Conservation (phyloP, 2,113 vertebrate genomes). For the Chaetops frenatus region DNA sequence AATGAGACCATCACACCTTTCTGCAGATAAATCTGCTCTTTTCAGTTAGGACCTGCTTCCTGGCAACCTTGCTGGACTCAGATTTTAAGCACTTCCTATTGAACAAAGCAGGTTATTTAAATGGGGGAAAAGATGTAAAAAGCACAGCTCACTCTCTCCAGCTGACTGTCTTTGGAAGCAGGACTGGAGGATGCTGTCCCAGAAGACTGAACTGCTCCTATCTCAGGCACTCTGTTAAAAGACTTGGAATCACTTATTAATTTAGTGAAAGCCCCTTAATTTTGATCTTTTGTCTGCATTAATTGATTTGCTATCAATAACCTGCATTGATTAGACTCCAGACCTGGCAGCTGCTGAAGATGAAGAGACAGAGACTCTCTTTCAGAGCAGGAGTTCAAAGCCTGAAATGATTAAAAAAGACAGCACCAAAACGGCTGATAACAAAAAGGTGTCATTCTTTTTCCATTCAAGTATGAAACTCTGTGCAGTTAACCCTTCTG, state of each 20-base stretch:
- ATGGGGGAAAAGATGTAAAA: background rate
- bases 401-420: conserved; percentile 50
- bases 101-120: conserved; percentile 41
- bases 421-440: conserved; percentile 49
- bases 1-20: background rate
- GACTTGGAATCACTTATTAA: conserved; percentile 67
- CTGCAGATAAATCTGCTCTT: conserved; percentile 1
- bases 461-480: background rate
- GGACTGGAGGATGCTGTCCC: conserved; percentile 38
- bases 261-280: conserved; percentile 66
- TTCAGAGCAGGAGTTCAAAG: conserved; percentile 60
- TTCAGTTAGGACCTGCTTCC: background rate
- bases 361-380: conserved; percentile 43
- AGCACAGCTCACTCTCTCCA: background rate
- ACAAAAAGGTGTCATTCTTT: conserved; percentile 38
- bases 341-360: conserved; percentile 44
- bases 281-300: conserved; percentile 64
- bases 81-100: conserved; percentile 6
- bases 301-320: conserved; percentile 73
- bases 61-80: background rate
- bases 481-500: conserved; percentile 34
- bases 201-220: conserved; percentile 55
- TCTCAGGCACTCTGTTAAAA: conserved; percentile 62
- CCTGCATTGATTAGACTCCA: conserved; percentile 61
- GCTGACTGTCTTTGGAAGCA: conserved; percentile 45